Conservation (phyloP, 1,140 invertebrate species). For the Popillia japonica region DNA sequence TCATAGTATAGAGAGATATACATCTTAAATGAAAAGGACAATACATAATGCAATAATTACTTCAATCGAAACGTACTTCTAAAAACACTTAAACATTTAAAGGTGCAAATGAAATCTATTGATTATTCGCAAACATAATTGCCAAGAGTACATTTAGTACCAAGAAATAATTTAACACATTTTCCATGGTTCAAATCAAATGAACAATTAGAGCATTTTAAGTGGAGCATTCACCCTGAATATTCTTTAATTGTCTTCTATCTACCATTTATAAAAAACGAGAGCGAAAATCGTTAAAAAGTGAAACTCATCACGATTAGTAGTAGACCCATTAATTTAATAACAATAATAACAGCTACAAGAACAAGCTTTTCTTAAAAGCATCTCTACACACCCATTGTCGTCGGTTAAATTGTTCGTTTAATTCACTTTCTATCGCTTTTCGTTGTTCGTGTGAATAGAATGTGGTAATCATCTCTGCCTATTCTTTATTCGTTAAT, state of each 20-base stretch:
- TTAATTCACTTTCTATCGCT: not conserved
- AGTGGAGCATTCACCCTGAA: too few relatives aligned
- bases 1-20: too few relatives aligned
- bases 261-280: not conserved
- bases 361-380: not conserved
- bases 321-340: not conserved
- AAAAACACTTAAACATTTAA: too few relatives aligned
- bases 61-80: too few relatives aligned
- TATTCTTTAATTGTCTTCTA: not conserved
- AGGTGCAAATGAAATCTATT: too few relatives aligned
- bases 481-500: not conserved
- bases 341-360: not conserved
- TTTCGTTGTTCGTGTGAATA: conserved; percentile 5
- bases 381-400: not conserved
- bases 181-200: too few relatives aligned
- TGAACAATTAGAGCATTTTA: too few relatives aligned
- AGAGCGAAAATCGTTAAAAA: conserved; percentile 1
- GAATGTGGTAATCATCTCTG: not conserved
- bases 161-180: too few relatives aligned
- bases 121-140: too few relatives aligned
- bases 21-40: too few relatives aligned
- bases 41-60: too few relatives aligned
- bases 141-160: too few relatives aligned
- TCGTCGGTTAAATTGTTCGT: not conserved
- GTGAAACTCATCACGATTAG: not conserved